A percentile compares a stretch with the other conserved stretches of the same genome.
These are phyloP conservation scores for Theonella swinhoei DNA, from an alignment of 37 sponge, comb jelly and placozoan genomes.

Conservation along the genomic window DNA sequence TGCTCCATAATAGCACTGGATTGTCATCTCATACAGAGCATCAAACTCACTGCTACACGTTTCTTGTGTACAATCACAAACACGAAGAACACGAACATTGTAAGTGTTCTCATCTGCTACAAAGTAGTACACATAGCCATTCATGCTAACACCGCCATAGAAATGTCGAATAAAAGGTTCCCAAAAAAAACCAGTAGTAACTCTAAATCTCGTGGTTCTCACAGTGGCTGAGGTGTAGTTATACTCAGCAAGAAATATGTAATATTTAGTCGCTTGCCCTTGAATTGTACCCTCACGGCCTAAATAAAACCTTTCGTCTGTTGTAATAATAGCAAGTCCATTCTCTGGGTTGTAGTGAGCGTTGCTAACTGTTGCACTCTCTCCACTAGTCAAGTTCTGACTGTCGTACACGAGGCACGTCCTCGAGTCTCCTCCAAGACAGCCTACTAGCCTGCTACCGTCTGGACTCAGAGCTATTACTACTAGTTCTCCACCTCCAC, in stretches of 20 bases:
- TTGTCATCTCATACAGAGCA: no score
- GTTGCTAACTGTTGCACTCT: not conserved
- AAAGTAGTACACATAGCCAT: no score
- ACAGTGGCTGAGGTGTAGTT: not conserved
- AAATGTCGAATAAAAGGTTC: no score
- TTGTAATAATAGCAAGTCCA: slow-evolving; percentile 7
- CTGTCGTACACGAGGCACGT: slow-evolving; percentile 31
- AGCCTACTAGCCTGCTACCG: slow-evolving; percentile 23
- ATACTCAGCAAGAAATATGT: not conserved
- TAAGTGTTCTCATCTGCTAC: no score
- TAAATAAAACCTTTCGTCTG: slow-evolving; percentile 16
- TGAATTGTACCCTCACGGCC: not conserved
- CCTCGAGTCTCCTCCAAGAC: slow-evolving; percentile 10
- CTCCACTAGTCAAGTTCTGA: slow-evolving; percentile 4
- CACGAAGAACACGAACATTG: no score
- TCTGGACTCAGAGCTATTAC: slow-evolving; percentile 16
- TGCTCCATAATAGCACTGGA: not conserved
- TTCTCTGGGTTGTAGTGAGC: not conserved
- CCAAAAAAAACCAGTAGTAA: no score
- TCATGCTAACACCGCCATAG: no score
- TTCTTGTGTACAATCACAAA: no score
- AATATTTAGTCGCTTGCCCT: not conserved
- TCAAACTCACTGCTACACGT: no score
- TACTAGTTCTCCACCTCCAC: not conserved
- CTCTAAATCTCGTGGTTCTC: not conserved